Percentiles rank a stretch among this genome's conserved stretches.
Evolutionary conservation across 2,888 invertebrate species (phyloP).

Genomic region (Crematogaster levior): DNA sequence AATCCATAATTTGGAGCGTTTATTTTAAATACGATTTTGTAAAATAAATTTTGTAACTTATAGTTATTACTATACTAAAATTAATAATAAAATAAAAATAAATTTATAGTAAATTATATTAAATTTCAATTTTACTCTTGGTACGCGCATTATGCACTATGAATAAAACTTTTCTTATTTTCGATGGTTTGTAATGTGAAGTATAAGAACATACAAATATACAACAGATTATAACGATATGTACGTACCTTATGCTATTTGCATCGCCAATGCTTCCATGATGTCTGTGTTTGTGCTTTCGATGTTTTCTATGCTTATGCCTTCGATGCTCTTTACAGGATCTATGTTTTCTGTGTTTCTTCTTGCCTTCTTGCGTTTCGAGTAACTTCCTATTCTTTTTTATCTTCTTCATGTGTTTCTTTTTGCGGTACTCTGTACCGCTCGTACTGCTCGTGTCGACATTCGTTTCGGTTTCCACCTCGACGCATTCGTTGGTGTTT

Average conservation of each 20-base stretch:
- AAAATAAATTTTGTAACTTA: neutral
- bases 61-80: neutral
- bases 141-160: neutral
- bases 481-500: constrained; percentile 46
- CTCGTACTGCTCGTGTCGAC: constrained; percentile 27
- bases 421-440: constrained; percentile 86
- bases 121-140: neutral
- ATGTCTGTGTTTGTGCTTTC: constrained; percentile 93
- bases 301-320: constrained; percentile 87
- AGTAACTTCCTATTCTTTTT: constrained; percentile 88
- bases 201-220: no score
- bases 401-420: constrained; percentile 89
- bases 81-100: no score
- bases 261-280: constrained; percentile 92
- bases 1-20: neutral
- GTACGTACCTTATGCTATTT: constrained; percentile 86
- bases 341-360: constrained; percentile 90
- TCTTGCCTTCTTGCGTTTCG: constrained; percentile 86
- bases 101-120: no score
- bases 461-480: constrained; percentile 9
- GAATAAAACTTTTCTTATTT: neutral
- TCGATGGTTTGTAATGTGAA: neutral
- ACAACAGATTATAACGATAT: no score
- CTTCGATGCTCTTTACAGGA: constrained; percentile 91
- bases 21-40: neutral